Base-by-base conservation (phyloP, 2,113 vertebrate species). In the Rynchops niger region DNA sequence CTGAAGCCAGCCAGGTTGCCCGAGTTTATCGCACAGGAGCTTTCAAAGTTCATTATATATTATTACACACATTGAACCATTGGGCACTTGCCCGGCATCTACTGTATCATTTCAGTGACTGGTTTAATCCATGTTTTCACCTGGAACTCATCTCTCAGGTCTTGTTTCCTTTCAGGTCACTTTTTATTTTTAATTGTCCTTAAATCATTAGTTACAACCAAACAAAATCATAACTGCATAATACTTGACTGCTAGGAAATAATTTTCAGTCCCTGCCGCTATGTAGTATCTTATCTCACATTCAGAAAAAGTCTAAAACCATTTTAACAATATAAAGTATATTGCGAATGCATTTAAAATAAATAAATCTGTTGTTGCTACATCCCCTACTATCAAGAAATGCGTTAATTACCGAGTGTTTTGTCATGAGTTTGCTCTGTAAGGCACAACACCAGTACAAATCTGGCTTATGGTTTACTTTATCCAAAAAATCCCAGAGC, bases 401-500 rank as follows among this genome's bases (percentile, higher is more conserved):
- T 38, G 29, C 53, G 34, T 79, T 79, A 88, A 93, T 26, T 40
- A 53, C 67, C 1, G 7, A 52, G 25, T 50, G 29, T 32, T 94
- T 89, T 70, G 36, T 93, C 47, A 65, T 8, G 52, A 83, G 56
- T 76, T 92, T 92, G 56, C 80, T 91, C 78, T 71, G 79, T 91
- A 97, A 97, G 94, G 95, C 97, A 96, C 93, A 80, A 2, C 29
- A 92, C 62, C 79, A 82, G 88, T 56, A 86, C 22, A 71, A 90
- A 80, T 86, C 88, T 90, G 71, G 88, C 20, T 90, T 83, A 62
- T 2, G 47, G 58, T 86, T 92, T 53, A 82, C 50, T 82, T 72
- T 43, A 52, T 74, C 79, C 8, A 34, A 88, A 85, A 93, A 89
- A 85, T 58, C 43, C 59, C 52, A 55, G 61, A 84, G 63, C 15